These are phyloP conservation scores for Cololabis saira DNA, from an alignment of 2,113 vertebrate genomes.

Conservation along the genomic window DNA sequence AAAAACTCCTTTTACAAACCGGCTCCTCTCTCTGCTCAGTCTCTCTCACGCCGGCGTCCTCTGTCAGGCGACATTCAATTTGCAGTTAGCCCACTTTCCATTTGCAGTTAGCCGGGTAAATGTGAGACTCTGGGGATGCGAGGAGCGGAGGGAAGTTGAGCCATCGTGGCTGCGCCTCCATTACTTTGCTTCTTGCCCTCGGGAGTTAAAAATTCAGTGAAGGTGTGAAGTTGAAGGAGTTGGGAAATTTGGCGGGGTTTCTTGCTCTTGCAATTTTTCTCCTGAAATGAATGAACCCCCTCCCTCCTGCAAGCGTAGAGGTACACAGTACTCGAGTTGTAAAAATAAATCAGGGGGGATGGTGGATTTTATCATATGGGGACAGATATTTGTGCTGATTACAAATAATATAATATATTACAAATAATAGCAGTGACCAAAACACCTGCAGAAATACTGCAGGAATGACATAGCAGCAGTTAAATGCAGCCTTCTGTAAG, in stretches of 20 bases:
- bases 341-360: too few species aligned
- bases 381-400: too few species aligned
- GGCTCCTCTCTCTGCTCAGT: constrained; percentile 7
- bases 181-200: constrained; percentile 33
- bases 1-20: too few species aligned
- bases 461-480: too few species aligned
- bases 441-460: too few species aligned
- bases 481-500: too few species aligned
- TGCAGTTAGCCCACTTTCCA: constrained; percentile 68
- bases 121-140: constrained; percentile 51
- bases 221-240: constrained; percentile 7
- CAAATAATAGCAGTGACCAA: too few species aligned
- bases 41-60: constrained; percentile 33
- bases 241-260: background rate
- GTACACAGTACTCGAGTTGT: too few species aligned
- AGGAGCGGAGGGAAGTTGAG: constrained; percentile 35
- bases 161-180: constrained; percentile 44
- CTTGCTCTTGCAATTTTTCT: background rate
- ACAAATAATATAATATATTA: too few species aligned
- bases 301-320: background rate
- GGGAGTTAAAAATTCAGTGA: constrained; percentile 13
- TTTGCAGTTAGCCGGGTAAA: constrained; percentile 72
- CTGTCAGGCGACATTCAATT: constrained; percentile 68
- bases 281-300: background rate
- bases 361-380: too few species aligned